phyloP scores from a whole-genome alignment of 1,140 invertebrate species.

The Atta cephalotes region DNA sequence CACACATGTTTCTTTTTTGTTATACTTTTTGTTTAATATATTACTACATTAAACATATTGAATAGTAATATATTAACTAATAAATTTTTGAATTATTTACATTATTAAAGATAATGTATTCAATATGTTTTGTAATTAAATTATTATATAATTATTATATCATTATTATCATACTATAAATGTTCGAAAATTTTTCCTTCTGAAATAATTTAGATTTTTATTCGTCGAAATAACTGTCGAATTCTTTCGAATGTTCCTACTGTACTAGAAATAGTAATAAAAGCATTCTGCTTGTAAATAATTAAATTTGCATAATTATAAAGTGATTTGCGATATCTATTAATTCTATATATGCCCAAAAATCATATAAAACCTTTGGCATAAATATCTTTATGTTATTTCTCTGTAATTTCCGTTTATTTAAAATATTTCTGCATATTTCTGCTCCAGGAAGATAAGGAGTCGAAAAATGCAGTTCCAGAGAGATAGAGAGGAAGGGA shows the following conservation, averaged over 20 bases:
- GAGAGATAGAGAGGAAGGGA: conserved; percentile 65
- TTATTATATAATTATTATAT: neutral
- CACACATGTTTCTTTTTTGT: neutral
- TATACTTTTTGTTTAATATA: neutral
- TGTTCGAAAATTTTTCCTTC: no score
- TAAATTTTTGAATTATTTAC: neutral
- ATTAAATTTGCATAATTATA: neutral
- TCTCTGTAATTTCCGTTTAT: neutral
- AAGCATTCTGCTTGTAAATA: no score
- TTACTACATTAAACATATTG: neutral
- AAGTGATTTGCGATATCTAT: neutral
- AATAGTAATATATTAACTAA: neutral
- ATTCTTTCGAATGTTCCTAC: no score
- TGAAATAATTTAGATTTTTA: no score
- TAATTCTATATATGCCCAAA: neutral
- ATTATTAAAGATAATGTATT: neutral
- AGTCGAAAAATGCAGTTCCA: conserved; percentile 59
- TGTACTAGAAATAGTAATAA: no score
- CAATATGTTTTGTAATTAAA: neutral
- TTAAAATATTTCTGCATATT: conserved; percentile 50
- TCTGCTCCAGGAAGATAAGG: conserved; percentile 38
- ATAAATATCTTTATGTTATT: neutral
- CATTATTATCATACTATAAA: no score
- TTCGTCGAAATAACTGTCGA: no score
- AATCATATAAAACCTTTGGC: neutral